Evolutionary conservation across 92 coral and sea anemone genomes (phyloP).

Genomic region (Paragorgia papillata): DNA sequence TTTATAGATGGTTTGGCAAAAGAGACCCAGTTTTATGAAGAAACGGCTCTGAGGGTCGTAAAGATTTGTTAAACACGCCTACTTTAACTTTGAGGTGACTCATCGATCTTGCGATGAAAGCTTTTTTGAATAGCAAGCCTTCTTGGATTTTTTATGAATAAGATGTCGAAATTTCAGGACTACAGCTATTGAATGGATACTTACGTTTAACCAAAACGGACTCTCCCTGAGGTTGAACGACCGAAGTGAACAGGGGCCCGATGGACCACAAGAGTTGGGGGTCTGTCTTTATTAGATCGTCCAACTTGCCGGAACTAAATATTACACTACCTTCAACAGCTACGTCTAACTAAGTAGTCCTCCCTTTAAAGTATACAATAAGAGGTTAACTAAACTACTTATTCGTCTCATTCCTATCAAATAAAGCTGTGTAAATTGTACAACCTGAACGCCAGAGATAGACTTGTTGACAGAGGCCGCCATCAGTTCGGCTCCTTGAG

Average conservation of each 20-base stretch:
- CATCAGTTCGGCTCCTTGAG: conserved; percentile 22
- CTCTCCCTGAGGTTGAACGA: too few species aligned
- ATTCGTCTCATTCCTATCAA: not conserved
- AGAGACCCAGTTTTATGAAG: not conserved
- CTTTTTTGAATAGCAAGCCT: too few species aligned
- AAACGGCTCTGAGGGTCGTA: too few species aligned
- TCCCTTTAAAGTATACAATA: not conserved
- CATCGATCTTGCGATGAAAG: not conserved
- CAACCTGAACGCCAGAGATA: conserved; percentile 49
- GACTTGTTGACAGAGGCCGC: conserved; percentile 39
- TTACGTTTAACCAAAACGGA: too few species aligned
- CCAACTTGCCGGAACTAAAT: conserved; percentile 35
- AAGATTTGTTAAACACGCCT: not conserved
- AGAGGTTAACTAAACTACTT: not conserved
- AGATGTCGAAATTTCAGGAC: too few species aligned
- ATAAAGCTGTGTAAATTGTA: conserved; percentile 13
- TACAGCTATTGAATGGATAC: too few species aligned
- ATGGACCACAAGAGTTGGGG: conserved; percentile 11
- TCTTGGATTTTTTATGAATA: too few species aligned
- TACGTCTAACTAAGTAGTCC: conserved; percentile 5
- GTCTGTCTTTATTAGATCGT: not conserved
- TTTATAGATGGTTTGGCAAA: not conserved
- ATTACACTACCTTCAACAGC: not conserved
- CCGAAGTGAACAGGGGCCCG: not conserved
- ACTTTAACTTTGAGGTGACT: not conserved